Conservation (phyloP, 2,113 vertebrate species). For the Lophius piscatorius region DNA sequence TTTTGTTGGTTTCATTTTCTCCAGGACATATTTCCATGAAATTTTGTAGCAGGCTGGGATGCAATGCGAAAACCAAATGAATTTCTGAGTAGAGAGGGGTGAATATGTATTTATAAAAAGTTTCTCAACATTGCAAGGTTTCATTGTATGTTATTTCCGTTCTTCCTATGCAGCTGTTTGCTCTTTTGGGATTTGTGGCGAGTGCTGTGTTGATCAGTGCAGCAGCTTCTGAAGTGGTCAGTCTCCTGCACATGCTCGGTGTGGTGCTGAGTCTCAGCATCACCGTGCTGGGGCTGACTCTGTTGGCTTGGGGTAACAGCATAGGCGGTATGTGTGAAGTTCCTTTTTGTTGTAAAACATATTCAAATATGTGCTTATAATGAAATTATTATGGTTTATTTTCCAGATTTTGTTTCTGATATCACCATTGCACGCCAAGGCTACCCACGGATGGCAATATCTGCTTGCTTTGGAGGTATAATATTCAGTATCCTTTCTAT, state of each 20-base stretch:
- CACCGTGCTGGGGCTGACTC: slow-evolving; percentile 92
- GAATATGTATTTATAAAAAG: no score
- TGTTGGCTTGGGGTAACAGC: slow-evolving; percentile 98
- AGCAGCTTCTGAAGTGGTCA: slow-evolving; percentile 90
- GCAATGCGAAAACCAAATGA: no score
- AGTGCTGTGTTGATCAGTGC: slow-evolving; percentile 93
- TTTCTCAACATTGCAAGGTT: not conserved
- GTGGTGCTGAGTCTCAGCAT: slow-evolving; percentile 91
- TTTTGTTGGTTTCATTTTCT: no score
- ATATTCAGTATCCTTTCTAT: slow-evolving; percentile 97
- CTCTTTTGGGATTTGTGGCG: slow-evolving; percentile 91
- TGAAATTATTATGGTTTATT: not conserved
- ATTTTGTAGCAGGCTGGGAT: no score
- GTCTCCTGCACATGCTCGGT: slow-evolving; percentile 88
- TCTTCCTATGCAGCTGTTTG: slow-evolving; percentile 82
- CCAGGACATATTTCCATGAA: no score
- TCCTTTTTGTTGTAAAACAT: no score
- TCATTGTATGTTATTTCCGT: not conserved
- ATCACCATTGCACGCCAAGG: slow-evolving; percentile 94
- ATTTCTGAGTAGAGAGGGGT: no score
- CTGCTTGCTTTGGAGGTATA: slow-evolving; percentile 96
- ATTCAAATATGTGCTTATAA: not conserved
- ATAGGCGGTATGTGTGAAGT: slow-evolving; percentile 69
- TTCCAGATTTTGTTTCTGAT: slow-evolving; percentile 91
- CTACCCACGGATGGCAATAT: slow-evolving; percentile 96